Base-by-base conservation (phyloP, 1,140 invertebrate species). In the Pogonus chalceus region DNA sequence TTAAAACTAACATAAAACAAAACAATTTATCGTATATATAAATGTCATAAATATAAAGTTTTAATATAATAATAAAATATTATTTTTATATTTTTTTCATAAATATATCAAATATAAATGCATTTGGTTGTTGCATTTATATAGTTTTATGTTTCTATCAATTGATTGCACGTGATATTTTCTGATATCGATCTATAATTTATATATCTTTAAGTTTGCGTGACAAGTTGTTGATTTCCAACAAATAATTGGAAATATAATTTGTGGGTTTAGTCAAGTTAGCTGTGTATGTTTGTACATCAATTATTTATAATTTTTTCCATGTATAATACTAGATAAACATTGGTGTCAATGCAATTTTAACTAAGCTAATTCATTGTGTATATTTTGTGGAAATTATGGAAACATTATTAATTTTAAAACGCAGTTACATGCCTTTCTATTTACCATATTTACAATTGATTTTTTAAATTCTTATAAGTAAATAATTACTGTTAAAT, bases 161-260 rank as follows among this genome's bases (percentile, higher is more conserved):
- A n/a, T n/a, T n/a, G n/a, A n/a, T n/a, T n/a, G n/a, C n/a, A n/a
- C n/a, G n/a, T n/a, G n/a, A n/a, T n/a, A n/a, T n/a, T n/a, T n/a
- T n/a, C n/a, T n/a, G n/a, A n/a, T n/a, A n/a, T n/a, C n/a, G 18
- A 43, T 43, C 4, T 10, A 43, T 43, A 43, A 43, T 43, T 43
- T 9, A 43, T 43, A 4, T 12, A 10, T 43, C 37, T 12, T 43
- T 43, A 4, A 43, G 18, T 10, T 43, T 16, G 37, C 37, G 37
- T 43, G 37, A 43, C 37, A 43, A 43, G 37, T 43, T 43, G 37
- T 43, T 43, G 37, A 43, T 43, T 43, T 43, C 37, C 9, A 18
- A 43, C 37, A 43, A 43, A 43, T 43, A 43, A 43, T 43, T 43
- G 37, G 37, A 43, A 43, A 12, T 12, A 43, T 43, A 43, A 43